phyloP scores from a whole-genome alignment of 1,140 invertebrate genomes.

The Bombus sylvicola region DNA sequence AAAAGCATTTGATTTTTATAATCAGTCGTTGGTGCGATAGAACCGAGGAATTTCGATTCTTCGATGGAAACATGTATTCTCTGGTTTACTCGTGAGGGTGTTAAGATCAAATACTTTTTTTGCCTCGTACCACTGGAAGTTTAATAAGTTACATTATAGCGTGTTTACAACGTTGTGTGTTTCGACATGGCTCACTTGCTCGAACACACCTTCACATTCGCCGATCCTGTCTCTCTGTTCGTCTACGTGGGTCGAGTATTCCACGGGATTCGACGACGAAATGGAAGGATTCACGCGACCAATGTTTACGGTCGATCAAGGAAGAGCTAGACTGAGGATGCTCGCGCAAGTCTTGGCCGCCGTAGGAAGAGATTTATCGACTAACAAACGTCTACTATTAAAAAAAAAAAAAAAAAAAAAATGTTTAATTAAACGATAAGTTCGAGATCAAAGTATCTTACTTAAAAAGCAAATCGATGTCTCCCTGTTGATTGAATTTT shows the following conservation, averaged over 20 bases:
- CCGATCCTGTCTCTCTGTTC: slow-evolving; percentile 33
- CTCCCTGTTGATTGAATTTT: too few relatives aligned
- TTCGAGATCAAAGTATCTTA: not conserved
- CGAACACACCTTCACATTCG: slow-evolving; percentile 6
- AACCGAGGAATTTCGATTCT: too few relatives aligned
- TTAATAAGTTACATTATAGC: slow-evolving; percentile 54
- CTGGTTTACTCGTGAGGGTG: not conserved
- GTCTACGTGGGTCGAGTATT: not conserved
- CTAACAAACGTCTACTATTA: too few relatives aligned
- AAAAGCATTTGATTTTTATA: slow-evolving; percentile 52
- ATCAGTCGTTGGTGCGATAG: not conserved
- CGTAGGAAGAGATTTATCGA: slow-evolving; percentile 14
- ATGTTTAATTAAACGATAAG: not conserved
- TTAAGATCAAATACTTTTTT: slow-evolving; percentile 27
- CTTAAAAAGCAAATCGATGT: too few relatives aligned
- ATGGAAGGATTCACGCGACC: slow-evolving; percentile 1
- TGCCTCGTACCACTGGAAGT: slow-evolving; percentile 27
- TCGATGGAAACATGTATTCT: not conserved
- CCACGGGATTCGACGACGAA: not conserved
- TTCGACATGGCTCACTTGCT: slow-evolving; percentile 2
- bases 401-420: not conserved
- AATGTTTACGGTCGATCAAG: not conserved
- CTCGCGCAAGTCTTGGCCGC: not conserved
- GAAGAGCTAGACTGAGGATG: not conserved
- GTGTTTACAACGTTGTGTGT: slow-evolving; percentile 33